phyloP scores from a whole-genome alignment of 2,888 invertebrate species.

The Tipula lateralis region DNA sequence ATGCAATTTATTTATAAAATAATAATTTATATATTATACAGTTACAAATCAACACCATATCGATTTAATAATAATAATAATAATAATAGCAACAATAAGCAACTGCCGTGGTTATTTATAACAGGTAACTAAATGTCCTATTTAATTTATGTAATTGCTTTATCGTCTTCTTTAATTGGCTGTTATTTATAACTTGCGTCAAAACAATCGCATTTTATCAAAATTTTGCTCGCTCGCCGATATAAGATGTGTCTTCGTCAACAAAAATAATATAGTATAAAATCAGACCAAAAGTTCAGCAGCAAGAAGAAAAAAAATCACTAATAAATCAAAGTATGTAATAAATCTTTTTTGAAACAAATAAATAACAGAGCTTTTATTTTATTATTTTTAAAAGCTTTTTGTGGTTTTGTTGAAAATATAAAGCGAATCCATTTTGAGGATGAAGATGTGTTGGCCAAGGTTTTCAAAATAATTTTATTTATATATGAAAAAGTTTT shows the following conservation, averaged over 20 bases:
- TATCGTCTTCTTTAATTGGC: neutral
- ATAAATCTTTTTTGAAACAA: neutral
- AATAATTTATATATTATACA: neutral
- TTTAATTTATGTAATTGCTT: neutral
- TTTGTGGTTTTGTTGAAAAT: neutral
- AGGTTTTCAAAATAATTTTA: neutral
- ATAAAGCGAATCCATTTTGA: neutral
- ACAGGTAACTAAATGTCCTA: neutral
- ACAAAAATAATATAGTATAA: neutral
- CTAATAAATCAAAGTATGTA: neutral
- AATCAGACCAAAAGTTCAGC: neutral
- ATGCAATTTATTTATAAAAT: neutral
- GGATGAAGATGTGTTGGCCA: neutral
- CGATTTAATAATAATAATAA: constrained; percentile 19
- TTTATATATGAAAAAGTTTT: too few species aligned
- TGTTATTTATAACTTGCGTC: neutral
- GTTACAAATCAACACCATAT: constrained; percentile 15
- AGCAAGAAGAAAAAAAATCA: neutral
- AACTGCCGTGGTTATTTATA: neutral
- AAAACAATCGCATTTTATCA: neutral
- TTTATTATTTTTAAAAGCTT: neutral
- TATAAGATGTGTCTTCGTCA: neutral
- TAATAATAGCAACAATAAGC: neutral
- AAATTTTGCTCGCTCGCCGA: neutral
- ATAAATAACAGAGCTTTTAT: neutral